phyloP scores from a whole-genome alignment of 2,888 invertebrate genomes.

The Melangyna quadrimaculata region DNA sequence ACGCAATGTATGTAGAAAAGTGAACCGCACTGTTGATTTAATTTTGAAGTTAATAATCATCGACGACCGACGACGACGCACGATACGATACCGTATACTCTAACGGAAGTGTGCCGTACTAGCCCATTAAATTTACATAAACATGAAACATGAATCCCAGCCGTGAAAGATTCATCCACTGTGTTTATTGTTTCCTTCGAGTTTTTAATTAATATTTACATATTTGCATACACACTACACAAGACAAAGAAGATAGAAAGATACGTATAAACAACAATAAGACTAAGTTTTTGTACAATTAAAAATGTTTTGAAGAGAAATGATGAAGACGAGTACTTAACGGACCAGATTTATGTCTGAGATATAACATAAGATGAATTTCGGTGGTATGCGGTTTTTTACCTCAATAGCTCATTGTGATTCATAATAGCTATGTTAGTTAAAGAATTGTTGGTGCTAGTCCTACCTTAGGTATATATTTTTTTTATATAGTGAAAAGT shows the following conservation, averaged over 20 bases:
- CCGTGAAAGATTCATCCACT: slow-evolving; percentile 27
- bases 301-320: background rate
- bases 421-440: background rate
- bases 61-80: too few relatives aligned
- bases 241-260: too few relatives aligned
- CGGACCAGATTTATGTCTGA: background rate
- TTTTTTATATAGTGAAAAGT: background rate
- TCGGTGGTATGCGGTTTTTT: background rate
- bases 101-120: slow-evolving; percentile 38
- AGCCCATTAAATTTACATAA: slow-evolving; percentile 57
- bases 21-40: background rate
- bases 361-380: background rate
- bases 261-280: background rate
- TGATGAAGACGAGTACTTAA: background rate
- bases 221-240: background rate
- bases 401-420: background rate
- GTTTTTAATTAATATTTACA: background rate
- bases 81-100: background rate
- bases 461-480: background rate
- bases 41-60: background rate
- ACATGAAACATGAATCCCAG: slow-evolving; percentile 31
- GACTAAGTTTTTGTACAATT: background rate
- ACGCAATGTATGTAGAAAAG: too few relatives aligned
- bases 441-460: background rate
- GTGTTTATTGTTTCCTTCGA: slow-evolving; percentile 15